phyloP scores from a whole-genome alignment of 2,113 vertebrate genomes.

The Perca fluviatilis region DNA sequence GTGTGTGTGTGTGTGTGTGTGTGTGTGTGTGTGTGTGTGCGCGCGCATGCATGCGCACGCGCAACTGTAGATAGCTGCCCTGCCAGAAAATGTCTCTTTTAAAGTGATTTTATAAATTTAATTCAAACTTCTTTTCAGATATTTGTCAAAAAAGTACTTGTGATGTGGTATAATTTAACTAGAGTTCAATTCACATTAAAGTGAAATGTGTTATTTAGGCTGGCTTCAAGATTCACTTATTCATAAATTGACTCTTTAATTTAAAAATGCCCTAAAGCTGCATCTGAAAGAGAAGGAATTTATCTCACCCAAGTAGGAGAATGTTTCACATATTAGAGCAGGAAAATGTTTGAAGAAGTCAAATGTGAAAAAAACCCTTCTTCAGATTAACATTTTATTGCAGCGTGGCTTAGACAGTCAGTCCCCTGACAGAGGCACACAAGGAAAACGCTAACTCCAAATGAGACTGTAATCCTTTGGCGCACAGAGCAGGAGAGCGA shows the following conservation, averaged over 20 bases:
- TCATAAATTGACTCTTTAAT: constrained; percentile 6
- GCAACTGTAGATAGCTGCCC: constrained; percentile 1
- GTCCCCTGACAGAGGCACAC: constrained; percentile 37
- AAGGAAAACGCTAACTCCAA: constrained; percentile 44
- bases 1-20: background rate
- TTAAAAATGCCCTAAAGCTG: background rate
- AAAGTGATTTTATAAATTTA: background rate
- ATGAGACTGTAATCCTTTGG: constrained; percentile 67
- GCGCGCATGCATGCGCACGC: background rate
- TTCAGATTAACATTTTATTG: constrained; percentile 29
- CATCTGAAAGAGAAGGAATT: background rate
- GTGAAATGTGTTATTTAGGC: background rate
- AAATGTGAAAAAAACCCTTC: background rate
- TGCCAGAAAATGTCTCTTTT: background rate
- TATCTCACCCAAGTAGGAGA: background rate
- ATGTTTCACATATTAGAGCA: background rate
- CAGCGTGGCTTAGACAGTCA: constrained; percentile 15
- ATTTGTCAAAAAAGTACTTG: background rate
- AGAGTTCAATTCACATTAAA: background rate
- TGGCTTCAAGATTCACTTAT: constrained; percentile 6
- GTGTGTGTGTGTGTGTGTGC: background rate
- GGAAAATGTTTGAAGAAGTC: background rate
- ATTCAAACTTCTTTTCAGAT: background rate
- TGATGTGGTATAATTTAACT: no score
- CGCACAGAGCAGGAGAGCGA: constrained; percentile 33